Evolutionary conservation across 2,113 vertebrate genomes (phyloP).

Genomic region (Hippocampus zosterae): DNA sequence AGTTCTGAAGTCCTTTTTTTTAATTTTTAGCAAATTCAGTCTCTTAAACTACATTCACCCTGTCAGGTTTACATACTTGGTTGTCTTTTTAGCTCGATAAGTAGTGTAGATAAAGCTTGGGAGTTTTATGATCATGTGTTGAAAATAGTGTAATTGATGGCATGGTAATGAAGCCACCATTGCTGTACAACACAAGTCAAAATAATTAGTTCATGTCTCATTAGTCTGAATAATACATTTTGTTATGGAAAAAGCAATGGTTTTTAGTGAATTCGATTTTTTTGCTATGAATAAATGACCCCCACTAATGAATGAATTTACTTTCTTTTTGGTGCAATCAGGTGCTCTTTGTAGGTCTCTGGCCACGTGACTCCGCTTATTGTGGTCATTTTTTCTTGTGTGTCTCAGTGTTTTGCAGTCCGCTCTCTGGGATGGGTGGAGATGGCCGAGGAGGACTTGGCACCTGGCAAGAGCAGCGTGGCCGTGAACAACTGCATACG

Average conservation of each 20-base stretch:
- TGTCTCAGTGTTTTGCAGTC: conserved; percentile 88
- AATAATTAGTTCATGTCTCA: neutral
- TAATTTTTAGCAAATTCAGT: too few species aligned
- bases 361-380: too few species aligned
- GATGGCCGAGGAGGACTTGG: conserved; percentile 95
- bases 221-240: neutral
- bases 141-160: neutral
- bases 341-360: too few species aligned
- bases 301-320: too few species aligned
- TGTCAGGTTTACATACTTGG: neutral
- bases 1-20: too few species aligned
- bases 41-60: neutral
- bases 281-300: neutral
- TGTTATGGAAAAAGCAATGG: neutral
- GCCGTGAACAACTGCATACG: conserved; percentile 98
- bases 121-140: neutral
- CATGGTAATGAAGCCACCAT: neutral
- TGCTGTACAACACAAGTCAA: neutral
- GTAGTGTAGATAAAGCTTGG: neutral
- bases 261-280: neutral
- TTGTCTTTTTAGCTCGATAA: neutral
- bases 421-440: conserved; percentile 97
- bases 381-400: neutral
- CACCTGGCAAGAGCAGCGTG: conserved; percentile 94
- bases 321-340: too few species aligned